A percentile compares a stretch with the other conserved stretches of the same genome.
phyloP scores from a whole-genome alignment of 2,113 vertebrate genomes.

The Stictonetta naevosa region DNA sequence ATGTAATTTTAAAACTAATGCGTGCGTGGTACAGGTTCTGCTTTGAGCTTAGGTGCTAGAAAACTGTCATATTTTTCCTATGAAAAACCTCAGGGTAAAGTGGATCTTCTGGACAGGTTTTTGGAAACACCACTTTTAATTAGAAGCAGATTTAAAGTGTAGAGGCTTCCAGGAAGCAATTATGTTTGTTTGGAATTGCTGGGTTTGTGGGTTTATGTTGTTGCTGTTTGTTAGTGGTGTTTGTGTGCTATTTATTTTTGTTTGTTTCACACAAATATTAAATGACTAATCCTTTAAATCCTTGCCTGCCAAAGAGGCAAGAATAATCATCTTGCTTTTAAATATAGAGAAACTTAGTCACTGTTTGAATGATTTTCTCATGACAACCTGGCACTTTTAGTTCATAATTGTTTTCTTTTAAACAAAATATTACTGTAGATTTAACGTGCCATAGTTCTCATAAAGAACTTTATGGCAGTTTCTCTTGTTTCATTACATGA shows the following conservation, averaged over 20 bases:
- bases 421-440: neutral
- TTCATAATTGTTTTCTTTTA: neutral
- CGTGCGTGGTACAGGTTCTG: neutral
- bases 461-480: neutral
- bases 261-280: neutral
- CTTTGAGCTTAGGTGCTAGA: neutral
- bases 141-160: neutral
- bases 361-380: neutral
- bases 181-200: neutral
- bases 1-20: neutral
- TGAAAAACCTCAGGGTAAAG: neutral
- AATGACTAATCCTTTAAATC: neutral
- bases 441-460: neutral
- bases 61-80: neutral
- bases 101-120: neutral
- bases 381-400: neutral
- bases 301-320: neutral
- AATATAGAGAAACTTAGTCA: neutral
- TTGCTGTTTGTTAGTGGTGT: neutral
- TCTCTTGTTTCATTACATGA: neutral
- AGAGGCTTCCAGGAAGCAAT: neutral
- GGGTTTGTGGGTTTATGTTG: neutral
- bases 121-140: neutral
- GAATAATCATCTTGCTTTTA: neutral
- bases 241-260: neutral